Evolutionary conservation across 1,140 invertebrate genomes (phyloP), one percentile per base, ranked within the genome.

Genomic region (Hesperophylax magnus): DNA sequence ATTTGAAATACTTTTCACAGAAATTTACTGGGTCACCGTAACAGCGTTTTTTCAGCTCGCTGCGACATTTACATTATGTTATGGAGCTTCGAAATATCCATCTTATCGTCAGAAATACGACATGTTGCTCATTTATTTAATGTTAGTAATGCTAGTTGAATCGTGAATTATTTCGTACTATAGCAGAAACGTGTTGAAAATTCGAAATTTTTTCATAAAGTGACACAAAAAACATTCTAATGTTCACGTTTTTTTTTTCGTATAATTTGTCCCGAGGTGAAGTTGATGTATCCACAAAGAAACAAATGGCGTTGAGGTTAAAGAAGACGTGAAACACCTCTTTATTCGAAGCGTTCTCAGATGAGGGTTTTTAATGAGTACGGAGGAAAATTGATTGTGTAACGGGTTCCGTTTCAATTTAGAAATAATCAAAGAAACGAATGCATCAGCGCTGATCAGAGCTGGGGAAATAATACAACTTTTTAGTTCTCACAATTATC

Each of bases 331-430:
- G 63, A 27, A 67, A 31, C 63, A 67, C 31, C 63, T 67, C 17
- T 67, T 11, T 3, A 67, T 67, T 18, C 7, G 63, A 67, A 39
- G 11, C 22, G 31, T 27, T 31, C 27, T 61, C 1, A 31, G 63
- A 67, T 22, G 63, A 27, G 63, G 17, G 17, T 6, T 11, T 67
- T 67, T 67, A 67, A 67, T 67, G 63, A 67, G 63, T 27, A 39
- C 31, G n/a, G 63, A 67, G 27, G 63, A 67, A 47, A 47, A 47
- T 47, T 47, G 39, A 47, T 47, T 47, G 31, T 67, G 27, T 67
- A 67, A 67, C 63, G 63, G 63, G 63, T 27, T 67, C 31, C 7
- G 63, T 27, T 27, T 67, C 63, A 27, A 67, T 31, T 67, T 67
- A 67, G 27, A 67, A 67, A 63, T 47, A 77, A 61, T 15, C 14